These are phyloP conservation scores for Hystrix brachyura DNA, from an alignment of 2,113 vertebrate genomes.

Conservation along the genomic window DNA sequence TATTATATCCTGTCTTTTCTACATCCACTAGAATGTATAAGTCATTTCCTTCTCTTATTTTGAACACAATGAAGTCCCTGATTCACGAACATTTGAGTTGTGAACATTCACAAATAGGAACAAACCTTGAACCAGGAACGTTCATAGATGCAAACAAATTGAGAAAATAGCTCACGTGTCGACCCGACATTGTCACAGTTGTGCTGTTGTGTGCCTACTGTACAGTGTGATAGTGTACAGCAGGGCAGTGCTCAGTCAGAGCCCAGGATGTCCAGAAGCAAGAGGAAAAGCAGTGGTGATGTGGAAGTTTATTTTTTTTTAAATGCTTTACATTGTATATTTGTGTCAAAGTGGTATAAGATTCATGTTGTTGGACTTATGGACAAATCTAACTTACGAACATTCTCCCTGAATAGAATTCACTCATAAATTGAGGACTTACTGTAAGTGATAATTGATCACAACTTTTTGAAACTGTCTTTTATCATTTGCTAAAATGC, in stretches of 20 bases:
- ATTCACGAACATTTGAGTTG: not conserved
- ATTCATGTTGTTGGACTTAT: not conserved
- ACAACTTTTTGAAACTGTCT: constrained; percentile 52
- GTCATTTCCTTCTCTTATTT: constrained; percentile 17
- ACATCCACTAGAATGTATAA: not conserved
- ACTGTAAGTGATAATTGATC: constrained; percentile 2
- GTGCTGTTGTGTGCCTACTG: not conserved
- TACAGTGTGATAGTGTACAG: not conserved
- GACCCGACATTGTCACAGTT: not conserved
- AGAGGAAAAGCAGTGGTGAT: not conserved
- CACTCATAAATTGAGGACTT: not conserved
- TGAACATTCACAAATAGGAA: not conserved
- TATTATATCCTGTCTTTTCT: not conserved
- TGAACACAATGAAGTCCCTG: not conserved
- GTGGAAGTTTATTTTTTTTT: not conserved
- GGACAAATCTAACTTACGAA: not conserved
- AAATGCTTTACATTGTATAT: not conserved
- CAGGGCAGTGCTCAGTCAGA: not conserved
- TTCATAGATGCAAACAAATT: not conserved
- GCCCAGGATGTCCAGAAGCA: not conserved
- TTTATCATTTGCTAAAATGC: not conserved
- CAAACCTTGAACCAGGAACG: not conserved
- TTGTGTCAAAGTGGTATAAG: not conserved
- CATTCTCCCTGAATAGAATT: not conserved
- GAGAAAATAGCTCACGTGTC: not conserved